A percentile compares a stretch with the other conserved stretches of the same genome.
Evolutionary conservation across 2,797 vertebrate species (phyloP).

Genomic region (Austrolebias charrua): DNA sequence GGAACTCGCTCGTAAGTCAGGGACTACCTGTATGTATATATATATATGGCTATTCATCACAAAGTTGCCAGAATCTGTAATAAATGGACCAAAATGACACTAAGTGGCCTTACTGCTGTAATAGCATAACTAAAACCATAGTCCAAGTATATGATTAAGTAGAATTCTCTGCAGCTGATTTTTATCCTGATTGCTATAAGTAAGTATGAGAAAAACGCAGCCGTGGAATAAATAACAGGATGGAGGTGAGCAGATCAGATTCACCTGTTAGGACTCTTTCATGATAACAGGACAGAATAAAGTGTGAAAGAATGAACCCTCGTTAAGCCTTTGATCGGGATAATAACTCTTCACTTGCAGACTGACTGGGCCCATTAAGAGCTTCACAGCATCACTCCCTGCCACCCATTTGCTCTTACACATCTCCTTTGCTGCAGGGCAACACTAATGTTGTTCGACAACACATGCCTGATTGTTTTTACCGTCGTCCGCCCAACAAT

Average conservation of each 20-base stretch:
- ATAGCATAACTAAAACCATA: not conserved
- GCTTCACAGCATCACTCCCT: slow-evolving; percentile 50
- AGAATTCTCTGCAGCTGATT: not conserved
- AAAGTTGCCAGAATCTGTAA: not conserved
- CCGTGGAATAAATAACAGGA: slow-evolving; percentile 8
- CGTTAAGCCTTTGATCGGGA: slow-evolving; percentile 47
- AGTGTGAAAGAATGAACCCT: slow-evolving; percentile 56
- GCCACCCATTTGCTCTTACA: slow-evolving; percentile 47
- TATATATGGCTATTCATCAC: not conserved
- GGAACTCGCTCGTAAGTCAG: too few relatives aligned
- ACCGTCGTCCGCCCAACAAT: slow-evolving; percentile 49
- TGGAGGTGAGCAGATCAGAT: slow-evolving; percentile 12
- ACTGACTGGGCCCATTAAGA: slow-evolving; percentile 48
- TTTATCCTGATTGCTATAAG: not conserved
- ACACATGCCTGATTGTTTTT: slow-evolving; percentile 44
- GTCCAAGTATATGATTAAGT: not conserved
- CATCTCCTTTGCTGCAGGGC: slow-evolving; percentile 40
- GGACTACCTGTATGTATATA: too few relatives aligned
- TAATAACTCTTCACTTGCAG: slow-evolving; percentile 51
- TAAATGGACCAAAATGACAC: not conserved
- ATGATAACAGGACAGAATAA: slow-evolving; percentile 43
- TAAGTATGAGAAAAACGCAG: not conserved
- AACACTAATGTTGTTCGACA: slow-evolving; percentile 29
- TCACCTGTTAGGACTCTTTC: slow-evolving; percentile 33
- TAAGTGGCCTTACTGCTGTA: not conserved